phyloP scores from a whole-genome alignment of 2,888 invertebrate genomes.

The Meloe dianella region DNA sequence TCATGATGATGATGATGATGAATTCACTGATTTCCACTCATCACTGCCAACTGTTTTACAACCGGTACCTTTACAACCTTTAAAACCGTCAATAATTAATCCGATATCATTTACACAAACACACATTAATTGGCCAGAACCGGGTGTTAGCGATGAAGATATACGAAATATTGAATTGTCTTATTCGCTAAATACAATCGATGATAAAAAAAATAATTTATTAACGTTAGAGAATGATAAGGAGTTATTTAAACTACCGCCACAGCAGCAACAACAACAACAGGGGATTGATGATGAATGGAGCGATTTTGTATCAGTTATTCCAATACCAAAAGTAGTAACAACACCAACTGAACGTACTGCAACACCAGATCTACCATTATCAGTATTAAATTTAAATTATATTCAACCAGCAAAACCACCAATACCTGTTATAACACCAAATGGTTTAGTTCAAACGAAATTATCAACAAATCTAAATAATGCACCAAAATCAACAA shows the following conservation, averaged over 20 bases:
- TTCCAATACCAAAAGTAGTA: constrained; percentile 39
- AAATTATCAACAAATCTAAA: constrained; percentile 45
- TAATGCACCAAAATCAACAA: constrained; percentile 29
- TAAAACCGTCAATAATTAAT: constrained; percentile 33
- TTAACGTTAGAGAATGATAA: background rate
- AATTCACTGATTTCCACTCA: constrained; percentile 58
- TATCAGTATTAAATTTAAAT: constrained; percentile 55
- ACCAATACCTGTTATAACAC: constrained; percentile 56
- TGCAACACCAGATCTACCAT: constrained; percentile 52
- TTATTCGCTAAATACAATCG: constrained; percentile 37
- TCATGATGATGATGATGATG: constrained; percentile 50
- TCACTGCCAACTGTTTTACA: constrained; percentile 35
- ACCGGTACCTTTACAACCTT: constrained; percentile 25
- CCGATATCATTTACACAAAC: constrained; percentile 42
- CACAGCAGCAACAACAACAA: constrained; percentile 22
- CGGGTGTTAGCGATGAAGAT: constrained; percentile 61
- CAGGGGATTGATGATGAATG: constrained; percentile 62
- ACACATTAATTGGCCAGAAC: constrained; percentile 70
- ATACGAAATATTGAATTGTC: constrained; percentile 52
- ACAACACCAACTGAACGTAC: constrained; percentile 44
- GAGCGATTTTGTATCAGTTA: constrained; percentile 66
- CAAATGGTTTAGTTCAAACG: constrained; percentile 54
- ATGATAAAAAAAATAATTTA: constrained; percentile 4
- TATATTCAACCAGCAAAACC: constrained; percentile 53
- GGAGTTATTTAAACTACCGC: constrained; percentile 16